Evolutionary conservation across 2,113 vertebrate species (phyloP), one percentile per base, ranked within the genome.

Genomic region (Scytalopus superciliaris): DNA sequence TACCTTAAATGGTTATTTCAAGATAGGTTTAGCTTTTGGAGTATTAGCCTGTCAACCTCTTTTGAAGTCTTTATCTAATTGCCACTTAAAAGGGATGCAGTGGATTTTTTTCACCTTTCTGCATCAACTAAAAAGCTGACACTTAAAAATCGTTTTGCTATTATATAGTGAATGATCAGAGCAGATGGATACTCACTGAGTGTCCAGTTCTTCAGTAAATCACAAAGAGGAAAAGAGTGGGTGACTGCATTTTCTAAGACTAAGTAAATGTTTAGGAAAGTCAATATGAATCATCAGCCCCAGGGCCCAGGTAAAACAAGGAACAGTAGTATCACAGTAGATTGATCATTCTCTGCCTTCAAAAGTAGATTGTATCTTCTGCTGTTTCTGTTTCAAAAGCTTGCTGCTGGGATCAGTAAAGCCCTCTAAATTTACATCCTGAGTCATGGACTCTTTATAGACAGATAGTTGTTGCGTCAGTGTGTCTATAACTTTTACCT

Each of bases 201-300:
- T 53, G 68, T 49, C n/a, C 60, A 53, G n/a, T 47, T 68, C 42
- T 81, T 7, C n/a, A 84, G 77, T 84, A 89, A 94, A 81, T 84
- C 77, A 81, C 74, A 57, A 76, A 81, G 6, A 87, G 37, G 39
- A 89, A 87, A n/a, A 74, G 33, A 77, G 52, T 40, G n/a, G 15
- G 50, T 2, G 33, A 81, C 69, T 81, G 68, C 69, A 40, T 89
- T 89, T 86, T 80, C 84, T 86, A 86, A 91, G 76, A 83, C 44
- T 89, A 89, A 91, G 69, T 84, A 93, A 89, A 91, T 56, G 39
- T 59, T 81, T 91, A 23, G 52, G 84, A 91, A 94, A 91, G 81
- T 92, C 82, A 84, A 45, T 67, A 75, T 18, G 39, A 78, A 47
- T 67, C 70, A 67, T 88, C 56, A 90, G 25, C 39, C 57, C 9